phyloP scores from a whole-genome alignment of 2,888 invertebrate genomes.

The Xestia rhomboidea region DNA sequence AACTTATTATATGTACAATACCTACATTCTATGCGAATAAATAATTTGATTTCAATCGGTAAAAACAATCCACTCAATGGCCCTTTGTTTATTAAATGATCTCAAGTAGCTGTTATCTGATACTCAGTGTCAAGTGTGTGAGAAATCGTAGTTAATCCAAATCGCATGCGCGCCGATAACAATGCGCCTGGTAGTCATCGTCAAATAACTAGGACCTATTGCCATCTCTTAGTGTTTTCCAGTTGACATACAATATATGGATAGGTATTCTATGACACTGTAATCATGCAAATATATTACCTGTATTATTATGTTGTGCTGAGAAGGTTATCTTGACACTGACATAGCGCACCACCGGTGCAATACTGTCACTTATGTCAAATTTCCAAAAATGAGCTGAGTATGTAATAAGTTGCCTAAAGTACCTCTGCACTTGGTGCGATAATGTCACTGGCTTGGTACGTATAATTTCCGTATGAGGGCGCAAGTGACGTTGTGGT shows the following conservation, averaged over 20 bases:
- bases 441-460: too few species aligned
- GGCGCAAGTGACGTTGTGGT: too few species aligned
- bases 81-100: not conserved
- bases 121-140: not conserved
- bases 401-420: too few species aligned
- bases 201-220: not conserved
- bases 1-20: not conserved
- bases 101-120: not conserved
- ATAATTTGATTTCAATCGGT: not conserved
- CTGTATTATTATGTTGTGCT: not conserved
- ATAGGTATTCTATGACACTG: not conserved
- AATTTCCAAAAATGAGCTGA: too few species aligned
- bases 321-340: not conserved
- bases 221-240: not conserved
- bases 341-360: too few species aligned
- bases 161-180: not conserved
- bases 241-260: not conserved
- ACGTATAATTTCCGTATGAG: too few species aligned
- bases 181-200: not conserved
- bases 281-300: not conserved
- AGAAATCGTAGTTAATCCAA: not conserved
- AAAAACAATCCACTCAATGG: not conserved
- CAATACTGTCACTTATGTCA: too few species aligned
- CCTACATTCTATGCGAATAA: not conserved
- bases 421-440: too few species aligned